A percentile compares a stretch with the other conserved stretches of the same genome.
phyloP scores from a whole-genome alignment of 2,797 vertebrate species.

The Rachycentron canadum region DNA sequence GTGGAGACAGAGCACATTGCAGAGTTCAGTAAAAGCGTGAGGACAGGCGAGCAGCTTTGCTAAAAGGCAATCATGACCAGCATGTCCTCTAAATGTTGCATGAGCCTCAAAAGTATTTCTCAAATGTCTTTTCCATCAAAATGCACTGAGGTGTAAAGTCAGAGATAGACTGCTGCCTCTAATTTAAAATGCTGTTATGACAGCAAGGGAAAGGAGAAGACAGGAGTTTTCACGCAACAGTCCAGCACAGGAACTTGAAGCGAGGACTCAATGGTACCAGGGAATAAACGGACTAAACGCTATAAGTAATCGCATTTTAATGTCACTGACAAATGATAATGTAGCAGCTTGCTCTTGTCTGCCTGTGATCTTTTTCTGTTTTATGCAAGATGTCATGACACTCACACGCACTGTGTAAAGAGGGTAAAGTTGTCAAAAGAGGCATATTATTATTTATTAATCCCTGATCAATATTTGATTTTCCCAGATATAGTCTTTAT shows the following conservation, averaged over 20 bases:
- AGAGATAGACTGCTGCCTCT: neutral
- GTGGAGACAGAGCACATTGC: slow-evolving; percentile 58
- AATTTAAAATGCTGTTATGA: slow-evolving; percentile 27
- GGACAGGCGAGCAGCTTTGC: neutral
- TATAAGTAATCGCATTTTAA: neutral
- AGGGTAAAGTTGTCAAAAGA: neutral
- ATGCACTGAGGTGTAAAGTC: slow-evolving; percentile 34
- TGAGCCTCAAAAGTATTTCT: slow-evolving; percentile 28
- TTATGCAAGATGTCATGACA: neutral
- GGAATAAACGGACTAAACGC: neutral
- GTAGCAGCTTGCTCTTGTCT: neutral
- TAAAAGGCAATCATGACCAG: slow-evolving; percentile 13
- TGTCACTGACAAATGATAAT: neutral
- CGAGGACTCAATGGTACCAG: neutral
- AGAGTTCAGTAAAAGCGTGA: neutral
- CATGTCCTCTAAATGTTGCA: slow-evolving; percentile 44
- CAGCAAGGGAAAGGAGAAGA: neutral
- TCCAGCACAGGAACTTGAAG: neutral
- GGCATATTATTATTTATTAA: neutral
- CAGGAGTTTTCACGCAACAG: slow-evolving; percentile 1
- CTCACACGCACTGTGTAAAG: neutral
- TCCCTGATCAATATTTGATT: neutral
- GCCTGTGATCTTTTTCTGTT: too few species aligned
- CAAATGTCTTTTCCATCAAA: neutral
- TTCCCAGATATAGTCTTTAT: neutral